phyloP scores from a whole-genome alignment of 2,797 vertebrate species.

The Columba guinea region DNA sequence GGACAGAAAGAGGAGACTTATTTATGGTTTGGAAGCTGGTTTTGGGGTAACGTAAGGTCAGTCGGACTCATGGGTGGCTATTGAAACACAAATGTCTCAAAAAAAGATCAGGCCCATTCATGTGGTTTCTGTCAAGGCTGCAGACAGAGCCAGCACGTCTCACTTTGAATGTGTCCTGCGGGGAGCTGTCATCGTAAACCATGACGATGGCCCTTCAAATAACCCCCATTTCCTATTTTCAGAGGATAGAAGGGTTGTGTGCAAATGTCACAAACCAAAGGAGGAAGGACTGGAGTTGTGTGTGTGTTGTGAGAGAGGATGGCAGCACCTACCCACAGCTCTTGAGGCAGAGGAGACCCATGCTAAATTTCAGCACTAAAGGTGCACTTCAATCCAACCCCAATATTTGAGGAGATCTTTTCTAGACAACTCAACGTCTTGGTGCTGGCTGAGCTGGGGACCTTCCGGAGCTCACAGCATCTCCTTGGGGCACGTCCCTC shows the following conservation, averaged over 20 bases:
- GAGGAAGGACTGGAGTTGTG: neutral
- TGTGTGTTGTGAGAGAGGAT: neutral
- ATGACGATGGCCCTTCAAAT: neutral
- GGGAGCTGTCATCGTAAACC: neutral
- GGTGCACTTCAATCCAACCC: neutral
- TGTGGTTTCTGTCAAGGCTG: constrained; percentile 7
- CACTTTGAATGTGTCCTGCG: neutral
- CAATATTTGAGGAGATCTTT: neutral
- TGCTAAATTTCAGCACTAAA: neutral
- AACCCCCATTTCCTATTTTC: neutral
- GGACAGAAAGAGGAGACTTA: neutral
- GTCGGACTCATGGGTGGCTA: neutral
- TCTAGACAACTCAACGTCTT: neutral
- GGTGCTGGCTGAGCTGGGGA: neutral
- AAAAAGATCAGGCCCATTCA: neutral
- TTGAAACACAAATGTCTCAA: neutral
- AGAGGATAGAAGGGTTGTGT: neutral
- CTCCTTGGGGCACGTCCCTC: neutral
- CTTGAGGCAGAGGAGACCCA: rapidly evolving
- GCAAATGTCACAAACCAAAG: neutral
- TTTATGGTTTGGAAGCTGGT: neutral
- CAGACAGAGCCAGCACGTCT: neutral
- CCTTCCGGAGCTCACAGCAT: neutral
- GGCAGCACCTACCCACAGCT: neutral
- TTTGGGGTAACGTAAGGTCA: neutral